A percentile compares a stretch with the other conserved stretches of the same genome.
These are phyloP conservation scores for Maniola jurtina DNA, from an alignment of 1,140 invertebrate genomes.

Conservation along the genomic window DNA sequence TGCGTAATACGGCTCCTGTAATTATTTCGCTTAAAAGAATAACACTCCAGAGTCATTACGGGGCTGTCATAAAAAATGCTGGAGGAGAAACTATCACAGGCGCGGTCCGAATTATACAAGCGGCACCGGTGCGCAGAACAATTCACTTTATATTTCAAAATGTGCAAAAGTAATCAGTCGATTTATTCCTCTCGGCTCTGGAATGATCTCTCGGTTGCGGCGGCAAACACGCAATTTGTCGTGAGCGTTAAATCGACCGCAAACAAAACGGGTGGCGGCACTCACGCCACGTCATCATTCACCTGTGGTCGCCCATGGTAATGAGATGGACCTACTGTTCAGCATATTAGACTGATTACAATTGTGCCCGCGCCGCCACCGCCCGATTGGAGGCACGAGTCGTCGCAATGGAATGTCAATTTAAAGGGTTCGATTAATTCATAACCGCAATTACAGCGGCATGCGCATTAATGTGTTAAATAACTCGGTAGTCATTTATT, in stretches of 20 bases:
- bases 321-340: slow-evolving; percentile 76
- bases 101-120: slow-evolving; percentile 42
- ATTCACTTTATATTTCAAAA: slow-evolving; percentile 58
- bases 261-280: slow-evolving; percentile 69
- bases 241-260: slow-evolving; percentile 74
- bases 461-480: slow-evolving; percentile 31
- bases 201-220: slow-evolving; percentile 67
- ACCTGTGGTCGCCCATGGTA: slow-evolving; percentile 75
- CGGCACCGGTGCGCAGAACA: slow-evolving; percentile 38
- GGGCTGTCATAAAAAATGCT: slow-evolving; percentile 36
- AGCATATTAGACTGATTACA: slow-evolving; percentile 77
- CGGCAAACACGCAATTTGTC: slow-evolving; percentile 76
- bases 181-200: slow-evolving; percentile 61
- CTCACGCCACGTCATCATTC: slow-evolving; percentile 69
- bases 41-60: slow-evolving; percentile 36
- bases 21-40: slow-evolving; percentile 36
- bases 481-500: slow-evolving; percentile 23
- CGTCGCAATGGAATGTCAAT: slow-evolving; percentile 38
- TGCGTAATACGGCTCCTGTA: slow-evolving; percentile 26
- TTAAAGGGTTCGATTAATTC: slow-evolving; percentile 42
- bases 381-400: slow-evolving; percentile 35
- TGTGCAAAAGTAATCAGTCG: slow-evolving; percentile 68
- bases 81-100: slow-evolving; percentile 37
- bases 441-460: slow-evolving; percentile 36
- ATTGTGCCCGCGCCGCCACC: slow-evolving; percentile 49